Conservation (phyloP, 2,888 invertebrate genomes). For the Tenthredo scrophulariae region DNA sequence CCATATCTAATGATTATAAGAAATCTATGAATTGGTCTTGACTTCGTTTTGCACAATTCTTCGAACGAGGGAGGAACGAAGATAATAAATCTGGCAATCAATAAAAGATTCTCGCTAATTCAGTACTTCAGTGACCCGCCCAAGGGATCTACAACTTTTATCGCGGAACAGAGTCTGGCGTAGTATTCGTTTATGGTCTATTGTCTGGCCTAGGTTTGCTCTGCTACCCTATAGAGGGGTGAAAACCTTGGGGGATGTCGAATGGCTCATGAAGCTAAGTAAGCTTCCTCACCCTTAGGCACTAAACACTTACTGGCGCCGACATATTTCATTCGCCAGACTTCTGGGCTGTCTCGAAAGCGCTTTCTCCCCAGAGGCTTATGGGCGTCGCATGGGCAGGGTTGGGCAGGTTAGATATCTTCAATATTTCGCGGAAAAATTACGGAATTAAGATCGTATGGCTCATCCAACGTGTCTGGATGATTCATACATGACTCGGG, state of each 20-base stretch:
- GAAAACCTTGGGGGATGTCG: slow-evolving; percentile 45
- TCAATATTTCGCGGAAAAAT: slow-evolving; percentile 4
- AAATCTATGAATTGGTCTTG: not conserved
- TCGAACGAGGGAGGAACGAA: not conserved
- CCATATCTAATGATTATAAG: not conserved
- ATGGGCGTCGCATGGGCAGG: not conserved
- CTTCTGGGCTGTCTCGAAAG: slow-evolving; percentile 26
- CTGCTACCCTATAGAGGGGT: slow-evolving; percentile 46
- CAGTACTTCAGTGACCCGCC: slow-evolving; percentile 44
- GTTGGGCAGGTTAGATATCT: not conserved
- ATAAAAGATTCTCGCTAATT: slow-evolving; percentile 45
- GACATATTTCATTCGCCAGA: slow-evolving; percentile 51
- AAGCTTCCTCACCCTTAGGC: slow-evolving; percentile 44
- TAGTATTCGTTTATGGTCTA: slow-evolving; percentile 63
- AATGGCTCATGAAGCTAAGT: slow-evolving; percentile 52
- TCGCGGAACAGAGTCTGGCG: slow-evolving; percentile 24
- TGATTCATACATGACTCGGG: not conserved
- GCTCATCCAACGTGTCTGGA: not conserved
- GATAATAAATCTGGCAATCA: slow-evolving; percentile 45
- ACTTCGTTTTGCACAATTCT: not conserved
- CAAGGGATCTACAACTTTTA: slow-evolving; percentile 50
- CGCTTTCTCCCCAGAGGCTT: not conserved
- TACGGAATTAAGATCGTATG: not conserved
- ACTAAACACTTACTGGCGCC: slow-evolving; percentile 54
- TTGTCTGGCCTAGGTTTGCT: slow-evolving; percentile 58